These are phyloP conservation scores for Diorhabda elongata DNA, from an alignment of 1,140 invertebrate species.

Conservation along the genomic window DNA sequence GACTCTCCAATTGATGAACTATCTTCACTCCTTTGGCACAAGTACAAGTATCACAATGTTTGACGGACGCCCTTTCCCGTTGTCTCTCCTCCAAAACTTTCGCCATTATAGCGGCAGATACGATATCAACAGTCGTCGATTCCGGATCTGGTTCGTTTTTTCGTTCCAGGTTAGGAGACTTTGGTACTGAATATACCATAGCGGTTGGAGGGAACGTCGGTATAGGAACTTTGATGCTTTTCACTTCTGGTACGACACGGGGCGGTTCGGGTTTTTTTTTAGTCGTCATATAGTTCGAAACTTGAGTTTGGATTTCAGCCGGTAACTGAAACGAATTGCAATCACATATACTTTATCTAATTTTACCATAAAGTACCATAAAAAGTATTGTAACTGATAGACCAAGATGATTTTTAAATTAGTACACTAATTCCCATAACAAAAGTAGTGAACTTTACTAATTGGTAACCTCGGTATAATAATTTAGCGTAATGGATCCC, in stretches of 20 bases:
- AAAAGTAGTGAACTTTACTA: too few species aligned
- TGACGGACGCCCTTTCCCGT: conserved; percentile 62
- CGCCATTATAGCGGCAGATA: conserved; percentile 89
- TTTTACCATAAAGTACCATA: neutral
- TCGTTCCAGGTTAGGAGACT: conserved; percentile 46
- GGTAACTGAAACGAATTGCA: conserved; percentile 66
- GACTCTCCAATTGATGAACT: conserved; percentile 55
- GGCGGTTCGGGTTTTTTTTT: conserved; percentile 59
- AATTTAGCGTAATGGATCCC: too few species aligned
- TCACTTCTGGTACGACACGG: conserved; percentile 53
- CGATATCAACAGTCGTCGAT: conserved; percentile 61
- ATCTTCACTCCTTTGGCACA: conserved; percentile 62
- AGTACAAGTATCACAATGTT: conserved; percentile 76
- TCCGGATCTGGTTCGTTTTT: conserved; percentile 42
- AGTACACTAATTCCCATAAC: too few species aligned
- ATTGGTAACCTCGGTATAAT: too few species aligned
- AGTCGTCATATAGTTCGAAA: conserved; percentile 68
- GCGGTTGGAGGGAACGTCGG: conserved; percentile 83
- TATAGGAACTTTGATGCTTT: conserved; percentile 75
- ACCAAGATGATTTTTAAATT: conserved; percentile 20
- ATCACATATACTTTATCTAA: neutral
- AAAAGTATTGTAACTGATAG: neutral
- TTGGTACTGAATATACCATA: conserved; percentile 76
- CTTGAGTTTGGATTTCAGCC: conserved; percentile 83
- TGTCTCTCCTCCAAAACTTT: conserved; percentile 86